phyloP scores from a whole-genome alignment of 2,113 vertebrate genomes.

The Henicopernis longicauda region DNA sequence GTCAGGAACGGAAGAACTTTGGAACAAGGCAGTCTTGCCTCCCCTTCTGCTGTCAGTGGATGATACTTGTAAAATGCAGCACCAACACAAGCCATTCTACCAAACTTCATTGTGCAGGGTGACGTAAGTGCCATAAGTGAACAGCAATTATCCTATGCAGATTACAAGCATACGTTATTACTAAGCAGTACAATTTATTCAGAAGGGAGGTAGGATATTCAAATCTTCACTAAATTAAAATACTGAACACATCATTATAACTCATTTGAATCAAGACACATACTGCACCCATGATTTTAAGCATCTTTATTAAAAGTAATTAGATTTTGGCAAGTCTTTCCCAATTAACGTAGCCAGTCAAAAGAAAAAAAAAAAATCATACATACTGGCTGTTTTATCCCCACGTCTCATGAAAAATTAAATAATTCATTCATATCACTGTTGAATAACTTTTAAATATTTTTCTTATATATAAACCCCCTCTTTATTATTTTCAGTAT shows the following conservation, averaged over 20 bases:
- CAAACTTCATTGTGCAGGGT: background rate
- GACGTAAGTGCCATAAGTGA: background rate
- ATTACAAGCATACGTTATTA: background rate
- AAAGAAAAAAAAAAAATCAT: background rate
- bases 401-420: background rate
- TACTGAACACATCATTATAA: conserved; percentile 1
- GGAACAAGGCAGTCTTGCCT: background rate
- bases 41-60: background rate
- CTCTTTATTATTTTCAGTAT: background rate
- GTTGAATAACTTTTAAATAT: background rate
- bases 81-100: background rate
- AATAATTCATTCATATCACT: background rate
- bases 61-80: background rate
- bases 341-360: background rate
- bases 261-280: conserved; percentile 30
- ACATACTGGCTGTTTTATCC: background rate
- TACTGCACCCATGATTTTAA: background rate
- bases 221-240: conserved; percentile 17
- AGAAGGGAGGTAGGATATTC: background rate
- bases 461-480: background rate
- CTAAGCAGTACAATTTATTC: background rate
- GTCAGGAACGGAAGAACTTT: background rate
- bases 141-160: background rate
- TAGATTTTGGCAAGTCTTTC: conserved; percentile 23
- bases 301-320: conserved; percentile 27